A percentile compares a stretch with the other conserved stretches of the same genome.
Conservation (phyloP, 2,888 invertebrate genomes). For the Hydrotaea diabolus region DNA sequence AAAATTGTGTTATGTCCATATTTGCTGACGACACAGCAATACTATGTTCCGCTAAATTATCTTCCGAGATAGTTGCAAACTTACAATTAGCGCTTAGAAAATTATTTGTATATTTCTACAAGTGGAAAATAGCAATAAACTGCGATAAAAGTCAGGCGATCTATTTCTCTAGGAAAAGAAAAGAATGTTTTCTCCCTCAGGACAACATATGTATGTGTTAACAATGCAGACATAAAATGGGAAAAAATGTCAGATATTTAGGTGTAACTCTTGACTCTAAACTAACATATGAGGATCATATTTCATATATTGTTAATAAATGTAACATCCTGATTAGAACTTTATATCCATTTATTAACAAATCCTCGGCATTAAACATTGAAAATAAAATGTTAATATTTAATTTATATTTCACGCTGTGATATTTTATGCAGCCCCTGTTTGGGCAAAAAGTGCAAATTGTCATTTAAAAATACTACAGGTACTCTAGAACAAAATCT, state of each 20-base stretch:
- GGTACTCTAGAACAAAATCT: neutral
- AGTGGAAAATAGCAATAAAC: neutral
- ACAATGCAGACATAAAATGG: neutral
- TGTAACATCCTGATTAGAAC: slow-evolving; percentile 3
- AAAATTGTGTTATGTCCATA: neutral
- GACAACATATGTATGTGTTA: too few relatives aligned
- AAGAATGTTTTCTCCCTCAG: neutral
- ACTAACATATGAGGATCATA: neutral
- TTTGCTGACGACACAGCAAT: slow-evolving; percentile 9
- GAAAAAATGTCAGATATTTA: neutral
- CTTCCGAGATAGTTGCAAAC: neutral
- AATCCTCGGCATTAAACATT: neutral
- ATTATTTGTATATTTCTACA: neutral
- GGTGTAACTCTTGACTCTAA: neutral
- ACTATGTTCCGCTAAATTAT: neutral
- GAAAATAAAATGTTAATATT: neutral
- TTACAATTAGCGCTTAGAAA: neutral
- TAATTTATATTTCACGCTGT: neutral
- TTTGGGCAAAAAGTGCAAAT: slow-evolving; percentile 4
- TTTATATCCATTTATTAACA: neutral
- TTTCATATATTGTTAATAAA: neutral
- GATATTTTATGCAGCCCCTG: slow-evolving; percentile 13
- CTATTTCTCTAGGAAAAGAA: neutral
- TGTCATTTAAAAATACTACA: slow-evolving; percentile 1
- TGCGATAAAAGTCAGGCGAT: neutral